Evolutionary conservation across 2,888 invertebrate species (phyloP), one percentile per base, ranked within the genome.

Genomic region (Antitype chi): DNA sequence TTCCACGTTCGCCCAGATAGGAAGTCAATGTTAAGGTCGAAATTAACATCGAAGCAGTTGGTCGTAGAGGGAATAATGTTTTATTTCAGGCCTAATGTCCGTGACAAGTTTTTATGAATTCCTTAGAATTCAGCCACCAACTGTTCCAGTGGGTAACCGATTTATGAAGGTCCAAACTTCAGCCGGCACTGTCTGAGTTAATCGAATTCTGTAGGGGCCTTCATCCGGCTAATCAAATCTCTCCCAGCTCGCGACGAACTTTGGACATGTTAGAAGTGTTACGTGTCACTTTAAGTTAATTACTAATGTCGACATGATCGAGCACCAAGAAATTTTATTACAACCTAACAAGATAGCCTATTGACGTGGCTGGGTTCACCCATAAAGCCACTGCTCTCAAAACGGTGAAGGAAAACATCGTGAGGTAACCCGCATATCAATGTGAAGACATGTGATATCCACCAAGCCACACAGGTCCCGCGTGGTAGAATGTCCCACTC

Each of bases 131-230:
- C 76, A 68, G 76, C 71, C 82, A 78, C 80, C 85, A 85, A 84
- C 83, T 86, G 88, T 82, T 89, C 76, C 87, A 84, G 85, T 70
- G 85, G 86, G 82, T 85, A 82, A 75, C 81, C 89, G 84, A 92
- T 92, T 93, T 91, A 91, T 91, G 89, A 88, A 88, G 85, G 86
- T 74, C 82, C 74, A 78, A 90, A 90, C 87, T 90, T 90, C 76
- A 73, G 82, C 74, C 85, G 87, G 88, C 89, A 87, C 68, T 84
- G 87, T 73, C 81, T 76, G 62, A 72, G 88, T 89, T 92, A 93
- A 93, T 93, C 90, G 90, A 93, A 91, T 93, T 88, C 84, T 84
- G 89, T 87, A 86, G 85, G 84, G 80, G 87, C 85, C 88, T 87
- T 79, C 83, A 88, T 87, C 87, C 84, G 79, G 78, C 87, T 92